Conservation (phyloP, 2,797 vertebrate genomes). For the Heterohyrax brucei region DNA sequence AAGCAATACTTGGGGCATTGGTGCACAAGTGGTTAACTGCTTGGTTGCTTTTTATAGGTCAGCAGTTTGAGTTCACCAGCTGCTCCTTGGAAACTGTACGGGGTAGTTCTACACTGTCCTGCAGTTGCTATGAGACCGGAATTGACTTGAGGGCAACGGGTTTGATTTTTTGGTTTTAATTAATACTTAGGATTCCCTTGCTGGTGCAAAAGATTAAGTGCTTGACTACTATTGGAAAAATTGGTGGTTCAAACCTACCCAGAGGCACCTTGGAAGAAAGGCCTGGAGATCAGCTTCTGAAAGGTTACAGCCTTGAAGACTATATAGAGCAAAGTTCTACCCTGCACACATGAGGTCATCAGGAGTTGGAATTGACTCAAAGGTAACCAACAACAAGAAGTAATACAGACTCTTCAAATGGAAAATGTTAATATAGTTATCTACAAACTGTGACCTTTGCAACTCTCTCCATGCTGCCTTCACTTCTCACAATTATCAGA, state of each 20-base stretch:
- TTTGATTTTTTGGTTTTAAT: not conserved
- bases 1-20: not conserved
- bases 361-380: not conserved
- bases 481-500: not conserved
- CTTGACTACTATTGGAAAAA: not conserved
- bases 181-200: not conserved
- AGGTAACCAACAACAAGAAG: not conserved
- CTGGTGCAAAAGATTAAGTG: not conserved
- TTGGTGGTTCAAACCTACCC: not conserved
- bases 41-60: not conserved
- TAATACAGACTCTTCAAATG: not conserved
- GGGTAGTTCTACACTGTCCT: too few species aligned
- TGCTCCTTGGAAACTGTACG: too few species aligned
- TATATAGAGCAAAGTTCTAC: not conserved
- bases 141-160: too few species aligned
- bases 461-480: not conserved
- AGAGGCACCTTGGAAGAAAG: not conserved
- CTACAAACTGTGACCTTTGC: not conserved
- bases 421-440: not conserved
- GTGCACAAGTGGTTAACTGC: not conserved
- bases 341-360: not conserved
- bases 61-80: not conserved
- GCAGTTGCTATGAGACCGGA: too few species aligned
- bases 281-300: not conserved
- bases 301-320: not conserved